Base-by-base conservation (phyloP, 2,797 vertebrate species). In the Erpetoichthys calabaricus region DNA sequence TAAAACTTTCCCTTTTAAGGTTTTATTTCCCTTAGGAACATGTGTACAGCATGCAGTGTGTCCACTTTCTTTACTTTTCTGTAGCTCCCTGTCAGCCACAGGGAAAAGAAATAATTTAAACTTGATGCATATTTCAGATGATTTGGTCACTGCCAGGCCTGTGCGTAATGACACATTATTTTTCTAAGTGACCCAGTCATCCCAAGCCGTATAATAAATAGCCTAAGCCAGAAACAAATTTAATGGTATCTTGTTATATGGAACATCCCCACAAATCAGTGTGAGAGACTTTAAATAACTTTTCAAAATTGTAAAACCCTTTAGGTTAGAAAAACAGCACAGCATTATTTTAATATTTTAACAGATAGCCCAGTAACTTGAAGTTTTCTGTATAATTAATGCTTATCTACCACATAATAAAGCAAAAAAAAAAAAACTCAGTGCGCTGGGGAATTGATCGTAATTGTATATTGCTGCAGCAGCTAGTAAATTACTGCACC, bases 331-430 rank as follows among this genome's bases (percentile, higher is more conserved):
- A 76, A 82, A 75, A 71, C 77, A 76, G 82, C 84, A 84, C 79
- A 83, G 83, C 81, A 81, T 85, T 82, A 80, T 85, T 87, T 49
- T 82, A 81, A 84, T 83, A 83, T 87, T 87, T 86, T 83, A 86
- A 85, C 80, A 85, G 69, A 78, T 75, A 72, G 76, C 76, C 75
- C 81, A 74, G 68, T 72, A 76, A 79, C 75, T 49, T 49, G 47
- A 49, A 49, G 47, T 80, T 76, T 83, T 71, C 71, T 70, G 70
- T 83, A 84, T 82, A 82, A 87, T 85, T 79, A 80, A 80, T 82
- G 73, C 81, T 73, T 75, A 74, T 79, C 70, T 80, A 77, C 79
- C 77, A 78, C 75, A 86, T 84, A 75, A 81, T 76, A 84, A 75
- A 65, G 51, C 25, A 25, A 25, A 42, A 65, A 60, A 62, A 62